Percentiles rank a stretch among this genome's conserved stretches.
Conservation (phyloP, 2,797 vertebrate genomes). For the Enteromius argenteus region DNA sequence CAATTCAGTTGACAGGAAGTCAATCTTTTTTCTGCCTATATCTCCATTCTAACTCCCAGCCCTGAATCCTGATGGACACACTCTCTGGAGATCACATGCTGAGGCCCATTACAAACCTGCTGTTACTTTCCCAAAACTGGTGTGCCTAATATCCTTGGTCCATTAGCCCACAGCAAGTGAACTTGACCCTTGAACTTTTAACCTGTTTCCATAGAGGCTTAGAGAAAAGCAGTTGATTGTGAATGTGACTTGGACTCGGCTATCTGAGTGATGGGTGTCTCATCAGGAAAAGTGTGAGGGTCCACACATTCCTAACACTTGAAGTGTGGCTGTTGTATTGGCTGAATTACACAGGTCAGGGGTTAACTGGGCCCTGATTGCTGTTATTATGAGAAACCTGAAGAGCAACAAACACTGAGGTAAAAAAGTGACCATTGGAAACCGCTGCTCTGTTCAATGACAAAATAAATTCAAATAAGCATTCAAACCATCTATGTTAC, state of each 20-base stretch:
- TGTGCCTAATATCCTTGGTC: conserved; percentile 13
- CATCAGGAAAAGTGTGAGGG: conserved; percentile 53
- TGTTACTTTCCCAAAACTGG: conserved; percentile 23
- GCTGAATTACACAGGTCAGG: conserved; percentile 42
- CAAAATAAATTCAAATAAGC: conserved; percentile 57
- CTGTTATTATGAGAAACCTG: conserved; percentile 33
- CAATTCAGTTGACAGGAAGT: conserved; percentile 42
- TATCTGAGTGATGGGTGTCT: conserved; percentile 65
- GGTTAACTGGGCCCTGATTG: conserved; percentile 52
- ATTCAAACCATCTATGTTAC: conserved; percentile 41
- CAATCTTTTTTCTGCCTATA: conserved; percentile 24
- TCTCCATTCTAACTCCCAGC: conserved; percentile 6
- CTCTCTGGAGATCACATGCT: conserved; percentile 29
- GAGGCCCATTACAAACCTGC: conserved; percentile 36
- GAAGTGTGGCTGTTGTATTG: conserved; percentile 34
- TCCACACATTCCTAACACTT: conserved; percentile 50
- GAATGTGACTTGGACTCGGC: conserved; percentile 46
- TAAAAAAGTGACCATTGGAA: conserved; percentile 52
- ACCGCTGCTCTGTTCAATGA: conserved; percentile 41
- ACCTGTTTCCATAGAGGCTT: conserved; percentile 25
- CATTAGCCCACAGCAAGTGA: conserved; percentile 28
- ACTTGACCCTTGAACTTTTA: conserved; percentile 45
- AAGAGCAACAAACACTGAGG: conserved; percentile 26
- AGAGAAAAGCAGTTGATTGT: conserved; percentile 16
- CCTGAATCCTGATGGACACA: conserved; percentile 33